Evolutionary conservation across 64 coral and sea anemone genomes (phyloP), one percentile per base, ranked within the genome.

Genomic region (Stichodactyla mertensii): DNA sequence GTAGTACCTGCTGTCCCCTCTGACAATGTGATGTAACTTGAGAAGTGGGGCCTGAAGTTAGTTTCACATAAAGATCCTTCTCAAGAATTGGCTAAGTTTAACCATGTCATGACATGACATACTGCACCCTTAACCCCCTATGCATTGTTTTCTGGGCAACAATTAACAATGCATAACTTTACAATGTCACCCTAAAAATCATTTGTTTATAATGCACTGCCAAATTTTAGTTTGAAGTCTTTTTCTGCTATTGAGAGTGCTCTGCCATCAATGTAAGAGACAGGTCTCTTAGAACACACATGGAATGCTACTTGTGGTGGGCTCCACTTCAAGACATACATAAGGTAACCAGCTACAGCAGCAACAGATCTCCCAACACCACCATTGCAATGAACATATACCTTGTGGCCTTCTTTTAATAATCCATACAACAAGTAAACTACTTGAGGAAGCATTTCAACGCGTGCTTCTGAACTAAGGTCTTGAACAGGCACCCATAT

Each of bases 341-440:
- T 85, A 15, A 85, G 16, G 13, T 61, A 85, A 8, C 83, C 83
- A 61, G 55, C 55, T 26, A 85, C 83, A 26, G n/a, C 60, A 58
- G 83, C 83, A 61, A 64, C 60, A 16, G 83, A 85, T 36, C 83
- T 26, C 4, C 83, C 83, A 28, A 85, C 83, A n/a, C 83, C 83
- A 13, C 57, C 83, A 61, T 85, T 85, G 27, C 83, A 85, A 24
- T 85, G 83, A 1, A 85, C 83, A 85, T 85, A 85, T 18, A 85
- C 83, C 19, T 36, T 85, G 15, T 85, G 83, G 16, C 83, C 83
- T 31, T 7, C 60, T 61, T 85, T 85, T 31, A 85, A 61, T 6
- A 85, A 24, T 4, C 83, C 83, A 85, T 85, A 56, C 24, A 85
- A 24, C 27, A 85, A 52, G 31, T 85, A 85, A 5, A 85, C 83